Percentiles rank a stretch among this genome's conserved stretches.
phyloP scores from a whole-genome alignment of 1,140 invertebrate genomes.

The Sesamia nonagrioides region DNA sequence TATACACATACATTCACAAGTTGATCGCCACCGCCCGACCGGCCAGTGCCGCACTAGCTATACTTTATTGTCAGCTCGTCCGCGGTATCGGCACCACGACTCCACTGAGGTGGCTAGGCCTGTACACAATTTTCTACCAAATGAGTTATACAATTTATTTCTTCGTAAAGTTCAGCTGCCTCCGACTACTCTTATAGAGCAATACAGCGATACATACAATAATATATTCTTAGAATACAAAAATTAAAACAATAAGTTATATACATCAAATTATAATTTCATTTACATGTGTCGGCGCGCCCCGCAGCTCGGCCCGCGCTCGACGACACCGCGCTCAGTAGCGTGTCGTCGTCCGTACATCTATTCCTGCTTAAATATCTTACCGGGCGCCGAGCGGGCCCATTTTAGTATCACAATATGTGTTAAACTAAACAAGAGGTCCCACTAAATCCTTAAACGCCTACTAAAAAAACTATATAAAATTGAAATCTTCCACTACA shows the following conservation, averaged over 20 bases:
- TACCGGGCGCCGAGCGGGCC: conserved; percentile 75
- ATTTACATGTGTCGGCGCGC: conserved; percentile 61
- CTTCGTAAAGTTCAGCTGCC: conserved; percentile 56
- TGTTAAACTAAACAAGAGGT: conserved; percentile 79
- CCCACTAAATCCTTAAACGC: conserved; percentile 74
- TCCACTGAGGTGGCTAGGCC: conserved; percentile 61
- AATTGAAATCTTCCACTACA: conserved; percentile 69
- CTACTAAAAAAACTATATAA: conserved; percentile 74
- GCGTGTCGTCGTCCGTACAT: conserved; percentile 5
- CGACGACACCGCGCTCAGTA: neutral
- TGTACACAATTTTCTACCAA: conserved; percentile 66
- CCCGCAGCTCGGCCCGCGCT: neutral
- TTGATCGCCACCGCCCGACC: neutral
- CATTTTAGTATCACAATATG: conserved; percentile 83
- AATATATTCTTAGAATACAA: conserved; percentile 60
- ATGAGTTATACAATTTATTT: conserved; percentile 61
- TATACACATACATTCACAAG: conserved; percentile 59
- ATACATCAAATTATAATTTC: conserved; percentile 79
- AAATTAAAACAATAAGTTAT: conserved; percentile 60
- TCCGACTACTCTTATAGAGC: conserved; percentile 66
- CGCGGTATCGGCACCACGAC: neutral
- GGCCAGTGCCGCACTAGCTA: conserved; percentile 15
- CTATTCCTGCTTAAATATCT: conserved; percentile 63
- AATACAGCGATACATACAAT: conserved; percentile 54
- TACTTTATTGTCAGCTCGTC: neutral